Evolutionary conservation across 1,140 invertebrate genomes (phyloP).

Genomic region (Drosophila bipectinata): DNA sequence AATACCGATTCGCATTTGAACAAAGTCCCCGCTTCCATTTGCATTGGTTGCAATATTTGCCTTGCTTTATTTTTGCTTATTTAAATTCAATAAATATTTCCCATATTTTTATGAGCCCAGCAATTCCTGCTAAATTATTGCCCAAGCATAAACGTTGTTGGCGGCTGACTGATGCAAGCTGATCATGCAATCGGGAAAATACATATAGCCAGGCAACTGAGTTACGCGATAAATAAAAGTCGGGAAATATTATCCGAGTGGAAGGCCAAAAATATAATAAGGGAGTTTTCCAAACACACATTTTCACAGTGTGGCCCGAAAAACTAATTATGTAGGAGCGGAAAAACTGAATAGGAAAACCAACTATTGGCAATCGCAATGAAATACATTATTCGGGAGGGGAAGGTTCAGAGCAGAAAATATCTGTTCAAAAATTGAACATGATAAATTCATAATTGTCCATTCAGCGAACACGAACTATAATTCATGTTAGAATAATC

Average conservation of each 20-base stretch:
- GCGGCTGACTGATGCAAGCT: slow-evolving; percentile 36
- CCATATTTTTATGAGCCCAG: slow-evolving; percentile 62
- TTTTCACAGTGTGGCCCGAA: slow-evolving; percentile 15
- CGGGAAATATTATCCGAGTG: background rate
- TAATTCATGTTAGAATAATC: slow-evolving; percentile 82
- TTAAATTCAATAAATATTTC: slow-evolving; percentile 78
- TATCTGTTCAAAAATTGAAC: slow-evolving; percentile 79
- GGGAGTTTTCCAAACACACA: slow-evolving; percentile 18
- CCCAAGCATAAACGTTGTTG: slow-evolving; percentile 18
- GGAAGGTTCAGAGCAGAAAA: slow-evolving; percentile 60
- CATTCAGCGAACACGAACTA: slow-evolving; percentile 80
- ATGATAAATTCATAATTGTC: slow-evolving; percentile 82
- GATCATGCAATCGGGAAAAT: slow-evolving; percentile 39
- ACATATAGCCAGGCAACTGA: slow-evolving; percentile 6
- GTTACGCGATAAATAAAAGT: slow-evolving; percentile 20
- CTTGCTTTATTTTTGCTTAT: slow-evolving; percentile 33
- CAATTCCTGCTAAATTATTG: slow-evolving; percentile 70
- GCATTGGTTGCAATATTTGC: slow-evolving; percentile 50
- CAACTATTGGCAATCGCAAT: slow-evolving; percentile 51
- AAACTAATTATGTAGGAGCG: slow-evolving; percentile 71
- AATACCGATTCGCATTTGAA: slow-evolving; percentile 4
- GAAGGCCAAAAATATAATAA: background rate
- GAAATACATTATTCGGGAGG: slow-evolving; percentile 36
- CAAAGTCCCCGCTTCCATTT: slow-evolving; percentile 33
- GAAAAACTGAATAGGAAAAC: slow-evolving; percentile 36